These are phyloP conservation scores for Sebastes minor DNA, from an alignment of 2,797 vertebrate genomes.

Conservation along the genomic window DNA sequence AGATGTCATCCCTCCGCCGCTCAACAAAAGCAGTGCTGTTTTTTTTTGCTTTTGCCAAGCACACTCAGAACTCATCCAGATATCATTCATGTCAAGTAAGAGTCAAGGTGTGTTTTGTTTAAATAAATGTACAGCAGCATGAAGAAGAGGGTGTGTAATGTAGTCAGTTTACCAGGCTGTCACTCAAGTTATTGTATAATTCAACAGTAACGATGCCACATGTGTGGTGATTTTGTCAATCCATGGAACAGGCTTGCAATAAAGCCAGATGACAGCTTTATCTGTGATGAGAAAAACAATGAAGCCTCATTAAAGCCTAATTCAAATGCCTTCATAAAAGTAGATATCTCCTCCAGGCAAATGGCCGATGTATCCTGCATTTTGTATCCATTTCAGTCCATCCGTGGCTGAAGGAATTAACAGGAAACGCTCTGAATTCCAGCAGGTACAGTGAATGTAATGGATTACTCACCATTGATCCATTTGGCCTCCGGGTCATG, in stretches of 20 bases:
- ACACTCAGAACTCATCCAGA: slow-evolving; percentile 6
- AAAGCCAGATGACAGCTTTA: neutral
- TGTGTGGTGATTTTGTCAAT: neutral
- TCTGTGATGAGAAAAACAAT: neutral
- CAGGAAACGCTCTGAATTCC: neutral
- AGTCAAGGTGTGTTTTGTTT: slow-evolving; percentile 10
- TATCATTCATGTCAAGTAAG: slow-evolving; percentile 20
- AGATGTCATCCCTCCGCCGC: slow-evolving; percentile 11
- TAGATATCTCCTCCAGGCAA: neutral
- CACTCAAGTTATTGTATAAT: neutral
- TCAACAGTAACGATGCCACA: neutral
- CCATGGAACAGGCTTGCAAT: neutral
- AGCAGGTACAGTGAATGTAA: neutral
- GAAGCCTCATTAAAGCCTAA: neutral
- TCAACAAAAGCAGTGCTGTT: slow-evolving; percentile 17
- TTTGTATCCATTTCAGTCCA: neutral
- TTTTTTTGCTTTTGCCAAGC: slow-evolving; percentile 19
- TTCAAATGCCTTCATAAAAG: neutral
- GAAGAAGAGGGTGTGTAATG: neutral
- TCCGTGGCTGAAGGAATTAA: neutral
- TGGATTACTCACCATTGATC: slow-evolving; percentile 90
- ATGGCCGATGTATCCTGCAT: too few relatives aligned
- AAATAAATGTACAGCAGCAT: neutral
- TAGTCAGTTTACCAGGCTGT: neutral
- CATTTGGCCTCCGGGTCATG: slow-evolving; percentile 93